Conservation (phyloP, 1,140 invertebrate genomes). For the Lamellibrachia luymesi region DNA sequence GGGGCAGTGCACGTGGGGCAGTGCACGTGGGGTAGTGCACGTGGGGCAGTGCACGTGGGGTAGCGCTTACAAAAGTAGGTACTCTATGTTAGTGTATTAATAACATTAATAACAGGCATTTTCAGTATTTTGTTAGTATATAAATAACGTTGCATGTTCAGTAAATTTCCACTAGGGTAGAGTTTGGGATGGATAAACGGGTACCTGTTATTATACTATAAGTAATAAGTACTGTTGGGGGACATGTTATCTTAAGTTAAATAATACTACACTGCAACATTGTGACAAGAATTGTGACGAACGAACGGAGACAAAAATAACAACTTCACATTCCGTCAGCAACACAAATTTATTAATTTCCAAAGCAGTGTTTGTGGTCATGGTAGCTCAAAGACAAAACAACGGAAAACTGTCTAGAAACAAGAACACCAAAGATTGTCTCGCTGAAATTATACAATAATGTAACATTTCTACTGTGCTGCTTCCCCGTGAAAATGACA, state of each 20-base stretch:
- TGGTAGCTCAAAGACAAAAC: background rate
- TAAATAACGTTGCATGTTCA: too few species aligned
- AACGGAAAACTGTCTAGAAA: background rate
- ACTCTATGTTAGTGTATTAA: too few species aligned
- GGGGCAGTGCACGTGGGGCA: too few species aligned
- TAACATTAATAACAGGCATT: too few species aligned
- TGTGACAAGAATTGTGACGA: background rate
- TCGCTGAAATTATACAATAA: background rate
- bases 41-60: too few species aligned
- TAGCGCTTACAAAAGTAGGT: too few species aligned
- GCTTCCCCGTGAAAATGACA: background rate
- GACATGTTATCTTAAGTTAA: background rate
- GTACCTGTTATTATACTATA: too few species aligned
- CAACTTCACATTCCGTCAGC: background rate
- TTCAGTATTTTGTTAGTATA: too few species aligned
- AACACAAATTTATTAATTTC: background rate
- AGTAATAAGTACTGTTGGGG: too few species aligned
- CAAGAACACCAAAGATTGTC: background rate
- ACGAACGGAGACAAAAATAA: background rate
- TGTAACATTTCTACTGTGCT: background rate
- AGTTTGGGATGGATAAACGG: too few species aligned
- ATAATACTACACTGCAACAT: background rate
- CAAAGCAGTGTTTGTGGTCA: background rate
- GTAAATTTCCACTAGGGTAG: too few species aligned
- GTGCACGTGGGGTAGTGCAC: too few species aligned